These are phyloP conservation scores for Sarcoramphus papa DNA, from an alignment of 2,797 vertebrate genomes.

Conservation along the genomic window DNA sequence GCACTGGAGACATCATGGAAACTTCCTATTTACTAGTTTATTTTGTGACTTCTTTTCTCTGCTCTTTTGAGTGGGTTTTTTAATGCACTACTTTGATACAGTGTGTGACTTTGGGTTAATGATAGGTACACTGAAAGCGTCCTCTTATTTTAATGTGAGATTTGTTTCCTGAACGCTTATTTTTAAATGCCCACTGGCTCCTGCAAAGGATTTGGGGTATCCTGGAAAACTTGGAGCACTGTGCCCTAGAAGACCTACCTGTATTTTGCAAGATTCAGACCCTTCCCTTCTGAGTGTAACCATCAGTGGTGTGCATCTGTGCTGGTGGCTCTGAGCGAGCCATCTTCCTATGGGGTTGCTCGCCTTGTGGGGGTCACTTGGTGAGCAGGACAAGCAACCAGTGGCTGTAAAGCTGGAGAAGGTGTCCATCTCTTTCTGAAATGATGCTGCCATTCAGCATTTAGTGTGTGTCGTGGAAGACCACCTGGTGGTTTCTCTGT, in stretches of 20 bases:
- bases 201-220: not conserved
- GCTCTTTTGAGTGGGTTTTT: not conserved
- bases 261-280: not conserved
- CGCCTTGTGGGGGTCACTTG: fast-evolving
- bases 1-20: not conserved
- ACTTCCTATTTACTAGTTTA: conserved; percentile 40
- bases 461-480: fast-evolving
- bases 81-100: not conserved
- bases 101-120: not conserved
- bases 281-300: not conserved
- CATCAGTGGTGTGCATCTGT: not conserved
- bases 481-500: not conserved
- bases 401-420: not conserved
- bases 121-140: not conserved
- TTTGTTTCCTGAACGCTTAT: not conserved
- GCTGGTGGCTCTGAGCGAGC: not conserved
- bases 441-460: not conserved
- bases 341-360: not conserved
- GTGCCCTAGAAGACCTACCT: not conserved
- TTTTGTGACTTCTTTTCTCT: not conserved
- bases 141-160: not conserved
- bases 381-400: not conserved
- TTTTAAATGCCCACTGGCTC: not conserved
- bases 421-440: not conserved
- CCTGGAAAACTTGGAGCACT: not conserved